phyloP scores from a whole-genome alignment of 2,888 invertebrate species.

The Aspidiotus rigidus region DNA sequence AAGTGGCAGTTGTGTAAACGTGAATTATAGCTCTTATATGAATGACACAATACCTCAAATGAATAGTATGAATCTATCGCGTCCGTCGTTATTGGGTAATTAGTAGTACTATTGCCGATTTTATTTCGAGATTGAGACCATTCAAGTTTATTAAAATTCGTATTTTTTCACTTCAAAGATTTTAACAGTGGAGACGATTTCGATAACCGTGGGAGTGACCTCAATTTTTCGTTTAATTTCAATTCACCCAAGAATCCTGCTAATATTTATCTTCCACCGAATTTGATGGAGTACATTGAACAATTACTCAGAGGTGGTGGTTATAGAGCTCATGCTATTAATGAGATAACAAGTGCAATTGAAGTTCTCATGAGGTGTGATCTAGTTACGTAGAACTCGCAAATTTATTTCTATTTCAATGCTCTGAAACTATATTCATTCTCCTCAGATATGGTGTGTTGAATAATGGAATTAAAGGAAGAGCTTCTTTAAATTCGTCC shows the following conservation, averaged over 20 bases:
- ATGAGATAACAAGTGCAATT: background rate
- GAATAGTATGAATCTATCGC: background rate
- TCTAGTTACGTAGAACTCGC: background rate
- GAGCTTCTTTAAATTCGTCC: background rate
- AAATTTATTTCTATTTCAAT: background rate
- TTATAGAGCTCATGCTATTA: conserved; percentile 1
- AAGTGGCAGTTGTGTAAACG: background rate
- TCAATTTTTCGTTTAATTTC: conserved; percentile 9
- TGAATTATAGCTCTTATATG: background rate
- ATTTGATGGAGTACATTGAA: background rate
- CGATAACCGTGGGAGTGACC: background rate
- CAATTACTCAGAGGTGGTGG: conserved; percentile 3
- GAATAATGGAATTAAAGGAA: background rate
- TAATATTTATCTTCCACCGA: background rate
- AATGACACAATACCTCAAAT: background rate
- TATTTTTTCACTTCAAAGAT: background rate
- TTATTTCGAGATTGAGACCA: no score
- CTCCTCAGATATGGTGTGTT: background rate
- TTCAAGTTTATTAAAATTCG: no score
- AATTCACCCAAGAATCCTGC: background rate
- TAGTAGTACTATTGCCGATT: no score
- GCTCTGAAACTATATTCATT: background rate
- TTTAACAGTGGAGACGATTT: conserved; percentile 4
- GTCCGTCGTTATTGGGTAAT: background rate
- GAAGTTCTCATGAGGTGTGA: conserved; percentile 1